Percentiles rank a stretch among this genome's conserved stretches.
phyloP scores from a whole-genome alignment of 2,888 invertebrate species.

The Oscheius sp. region DNA sequence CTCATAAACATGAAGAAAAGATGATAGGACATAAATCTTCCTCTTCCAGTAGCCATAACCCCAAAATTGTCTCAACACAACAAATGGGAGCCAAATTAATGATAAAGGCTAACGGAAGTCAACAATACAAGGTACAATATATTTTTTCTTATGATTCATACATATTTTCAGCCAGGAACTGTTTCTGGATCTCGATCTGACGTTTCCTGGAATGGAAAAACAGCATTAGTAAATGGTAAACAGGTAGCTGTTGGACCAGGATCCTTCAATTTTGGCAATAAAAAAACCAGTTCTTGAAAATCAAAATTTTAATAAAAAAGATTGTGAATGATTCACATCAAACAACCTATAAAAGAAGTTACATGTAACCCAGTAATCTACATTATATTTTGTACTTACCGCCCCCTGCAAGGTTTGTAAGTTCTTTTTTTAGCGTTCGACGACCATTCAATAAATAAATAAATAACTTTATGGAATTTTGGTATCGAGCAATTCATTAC shows the following conservation, averaged over 20 bases:
- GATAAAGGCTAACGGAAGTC: neutral
- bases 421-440: no score
- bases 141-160: neutral
- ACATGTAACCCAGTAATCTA: no score
- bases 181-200: constrained; percentile 36
- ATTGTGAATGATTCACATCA: no score
- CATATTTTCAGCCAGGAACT: constrained; percentile 32
- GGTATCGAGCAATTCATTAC: no score
- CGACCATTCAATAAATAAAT: no score
- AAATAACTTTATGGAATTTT: no score
- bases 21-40: neutral
- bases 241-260: constrained; percentile 41
- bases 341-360: no score
- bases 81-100: neutral
- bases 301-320: no score
- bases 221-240: constrained; percentile 43
- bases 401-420: no score
- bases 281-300: no score
- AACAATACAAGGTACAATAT: neutral
- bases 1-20: no score
- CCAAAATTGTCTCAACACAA: neutral
- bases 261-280: constrained; percentile 45
- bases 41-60: neutral
- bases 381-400: no score
- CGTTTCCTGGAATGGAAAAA: constrained; percentile 45